These are phyloP conservation scores for Alexandromys fortis DNA, from an alignment of 2,113 vertebrate genomes.

Conservation along the genomic window DNA sequence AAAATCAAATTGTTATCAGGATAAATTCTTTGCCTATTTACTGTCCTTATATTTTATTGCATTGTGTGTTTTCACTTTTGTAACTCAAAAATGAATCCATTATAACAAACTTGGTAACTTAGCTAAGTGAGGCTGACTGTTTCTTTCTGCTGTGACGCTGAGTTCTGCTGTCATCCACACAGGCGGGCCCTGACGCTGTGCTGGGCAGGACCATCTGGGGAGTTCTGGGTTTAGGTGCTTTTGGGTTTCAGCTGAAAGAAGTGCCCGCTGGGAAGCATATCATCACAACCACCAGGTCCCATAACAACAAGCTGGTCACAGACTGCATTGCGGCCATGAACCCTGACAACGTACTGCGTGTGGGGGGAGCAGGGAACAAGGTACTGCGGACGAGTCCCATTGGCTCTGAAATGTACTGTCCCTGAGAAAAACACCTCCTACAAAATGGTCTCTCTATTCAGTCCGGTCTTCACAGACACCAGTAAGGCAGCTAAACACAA, in stretches of 20 bases:
- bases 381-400: constrained; percentile 79
- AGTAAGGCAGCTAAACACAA: not conserved
- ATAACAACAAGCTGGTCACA: constrained; percentile 93
- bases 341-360: constrained; percentile 92
- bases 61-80: not conserved
- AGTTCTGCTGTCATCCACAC: not conserved
- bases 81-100: not conserved
- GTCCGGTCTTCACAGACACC: not conserved
- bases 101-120: not conserved
- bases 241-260: constrained; percentile 95
- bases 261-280: constrained; percentile 91
- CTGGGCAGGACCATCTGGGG: constrained; percentile 97
- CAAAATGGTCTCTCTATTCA: not conserved
- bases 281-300: constrained; percentile 95
- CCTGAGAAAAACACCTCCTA: not conserved
- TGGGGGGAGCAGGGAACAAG: constrained; percentile 99
- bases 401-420: not conserved
- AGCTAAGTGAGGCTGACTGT: not conserved
- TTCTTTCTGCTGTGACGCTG: not conserved
- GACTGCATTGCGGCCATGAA: constrained; percentile 94
- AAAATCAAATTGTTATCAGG: not conserved
- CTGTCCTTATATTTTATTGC: not conserved
- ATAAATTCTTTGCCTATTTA: not conserved
- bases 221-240: constrained; percentile 92
- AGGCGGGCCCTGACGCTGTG: constrained; percentile 89